Percentiles rank a stretch among this genome's conserved stretches.
These are phyloP conservation scores for Gopherus evgoodei DNA, from an alignment of 2,113 vertebrate genomes.

Conservation along the genomic window DNA sequence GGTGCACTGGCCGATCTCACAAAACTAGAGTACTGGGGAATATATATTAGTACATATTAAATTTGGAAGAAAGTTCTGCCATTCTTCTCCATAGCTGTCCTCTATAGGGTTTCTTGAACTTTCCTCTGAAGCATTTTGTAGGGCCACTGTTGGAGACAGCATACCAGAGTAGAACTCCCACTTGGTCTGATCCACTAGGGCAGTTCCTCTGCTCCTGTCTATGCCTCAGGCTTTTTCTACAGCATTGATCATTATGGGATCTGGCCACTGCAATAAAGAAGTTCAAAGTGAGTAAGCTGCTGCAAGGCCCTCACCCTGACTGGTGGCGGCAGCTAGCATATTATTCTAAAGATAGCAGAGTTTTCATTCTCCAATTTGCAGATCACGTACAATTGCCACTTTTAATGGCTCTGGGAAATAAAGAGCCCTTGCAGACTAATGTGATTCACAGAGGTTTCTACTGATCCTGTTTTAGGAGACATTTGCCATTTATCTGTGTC, in stretches of 20 bases:
- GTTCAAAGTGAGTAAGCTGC: neutral
- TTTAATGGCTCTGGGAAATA: neutral
- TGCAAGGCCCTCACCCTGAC: neutral
- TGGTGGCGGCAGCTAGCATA: neutral
- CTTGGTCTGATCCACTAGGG: neutral
- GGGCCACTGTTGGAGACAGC: neutral
- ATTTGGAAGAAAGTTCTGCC: neutral
- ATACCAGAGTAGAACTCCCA: neutral
- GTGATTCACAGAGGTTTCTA: neutral
- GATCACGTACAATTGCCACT: neutral
- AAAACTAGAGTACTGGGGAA: neutral
- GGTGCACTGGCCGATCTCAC: neutral
- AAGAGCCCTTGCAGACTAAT: neutral
- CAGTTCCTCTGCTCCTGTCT: neutral
- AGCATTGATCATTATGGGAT: neutral
- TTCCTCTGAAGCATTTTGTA: neutral
- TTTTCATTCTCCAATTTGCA: neutral
- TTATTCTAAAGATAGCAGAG: neutral
- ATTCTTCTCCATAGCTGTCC: neutral
- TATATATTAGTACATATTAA: neutral
- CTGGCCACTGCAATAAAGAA: neutral
- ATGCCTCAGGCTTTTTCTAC: neutral
- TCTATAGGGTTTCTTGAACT: neutral
- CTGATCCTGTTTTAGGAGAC: neutral
- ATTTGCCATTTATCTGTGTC: neutral